Evolutionary conservation across 2,888 invertebrate species (phyloP), one percentile per base, ranked within the genome.

Genomic region (Perizoma flavofasciatum): DNA sequence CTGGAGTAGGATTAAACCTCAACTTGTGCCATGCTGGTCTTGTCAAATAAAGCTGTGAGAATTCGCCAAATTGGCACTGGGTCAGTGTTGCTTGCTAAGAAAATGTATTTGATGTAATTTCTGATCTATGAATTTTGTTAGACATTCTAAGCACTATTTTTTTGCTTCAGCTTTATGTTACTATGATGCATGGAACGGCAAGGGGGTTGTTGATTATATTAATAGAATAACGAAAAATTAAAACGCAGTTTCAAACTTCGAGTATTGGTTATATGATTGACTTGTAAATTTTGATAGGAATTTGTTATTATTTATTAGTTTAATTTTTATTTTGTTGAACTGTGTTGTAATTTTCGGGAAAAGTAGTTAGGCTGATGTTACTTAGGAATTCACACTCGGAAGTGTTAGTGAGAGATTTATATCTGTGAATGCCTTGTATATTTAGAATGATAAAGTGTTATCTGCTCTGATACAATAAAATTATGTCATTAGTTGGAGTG

Each of bases 371-470:
- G 58, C 43, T 47, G 50, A 55, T 40, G 22, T 49, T 57, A 49
- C 54, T 59, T 61, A 33, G 34, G 47, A 56, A 60, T 51, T 22
- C 32, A 41, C n/a, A 49, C 48, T 22, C 3, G 22, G 50, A 59
- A 58, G 60, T 66, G 41, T 57, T 62, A 63, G 61, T 67, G 76
- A 77, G 77, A 76, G 78, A 74, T 77, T 77, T 72, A 74, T 59
- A 78, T 71, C 75, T 81, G 78, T 81, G 75, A 82, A 80, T 73
- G 77, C 78, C 70, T 78, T 79, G 71, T 79, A 76, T 77, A 73
- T 2, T 22, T 37, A 37, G 73, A 77, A 73, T 78, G 78, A 79
- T 81, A 79, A 80, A 82, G 81, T 78, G 22, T 22, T 22, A 22
- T 22, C 22, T 81, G 73, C 69, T 66, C 49, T 73, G 77, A 75